Base-by-base conservation (phyloP, 2,113 vertebrate genomes). In the Vimba vimba region DNA sequence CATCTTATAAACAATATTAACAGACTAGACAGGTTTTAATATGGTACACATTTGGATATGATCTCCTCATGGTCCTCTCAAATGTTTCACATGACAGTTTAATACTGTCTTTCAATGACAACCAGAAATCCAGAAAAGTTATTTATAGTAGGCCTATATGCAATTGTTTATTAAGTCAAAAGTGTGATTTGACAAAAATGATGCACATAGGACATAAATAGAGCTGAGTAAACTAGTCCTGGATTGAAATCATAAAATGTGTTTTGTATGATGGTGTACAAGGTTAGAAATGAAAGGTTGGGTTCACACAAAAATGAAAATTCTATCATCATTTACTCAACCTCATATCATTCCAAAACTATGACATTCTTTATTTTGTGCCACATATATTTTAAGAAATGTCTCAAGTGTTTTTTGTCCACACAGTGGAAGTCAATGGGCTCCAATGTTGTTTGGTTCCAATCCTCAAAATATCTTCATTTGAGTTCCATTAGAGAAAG, bases 1-100 rank as follows among this genome's bases (percentile, higher is more conserved):
- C 52, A 57, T 52, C 45, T 55, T 36, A 23, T 21, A 52, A 79
- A 82, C 17, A 71, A 55, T 69, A 68, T 82, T 71, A 69, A n/a
- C 25, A 69, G 80, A 82, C 11, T 33, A 36, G 80, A 69, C 5
- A 3, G 47, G 79, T 52, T 36, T 68, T 30, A 66, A 66, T 45
- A 50, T 30, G 64, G 52, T 19, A 52, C 47, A 52, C 19, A 60
- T 77, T 50, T 57, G 27, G 17, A 78, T 17, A 74, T 19, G 6
- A 47, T 74, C 69, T 13, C 21, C 0, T n/a, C 4, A 45, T 15
- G 39, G 3, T 45, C 6, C 47, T 55, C 7, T 27, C 47, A 52
- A 30, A 47, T 52, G 50, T 21, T 33, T 8, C 27, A 55, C 25
- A 55, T 77, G 45, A 52, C 50, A 55, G 68, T 33, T 39, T 69